Conservation (phyloP, 1,140 invertebrate genomes). For the Drosophila murphyi region DNA sequence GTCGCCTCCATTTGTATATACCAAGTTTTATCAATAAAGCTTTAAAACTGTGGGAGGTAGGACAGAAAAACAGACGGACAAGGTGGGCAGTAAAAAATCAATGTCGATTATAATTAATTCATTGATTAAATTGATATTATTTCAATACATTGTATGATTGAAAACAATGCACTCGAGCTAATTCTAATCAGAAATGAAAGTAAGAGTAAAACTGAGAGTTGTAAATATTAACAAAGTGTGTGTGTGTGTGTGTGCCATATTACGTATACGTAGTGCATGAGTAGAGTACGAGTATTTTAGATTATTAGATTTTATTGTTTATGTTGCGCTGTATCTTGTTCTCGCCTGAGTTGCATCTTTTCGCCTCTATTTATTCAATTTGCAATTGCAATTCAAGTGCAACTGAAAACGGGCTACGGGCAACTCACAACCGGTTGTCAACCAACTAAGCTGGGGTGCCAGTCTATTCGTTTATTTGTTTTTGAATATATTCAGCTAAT, state of each 20-base stretch:
- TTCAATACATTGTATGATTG: no score
- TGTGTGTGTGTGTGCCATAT: conserved; percentile 28
- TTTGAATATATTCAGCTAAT: conserved; percentile 55
- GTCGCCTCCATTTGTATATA: no score
- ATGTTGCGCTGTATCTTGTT: background rate
- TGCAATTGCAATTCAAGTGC: conserved; percentile 38
- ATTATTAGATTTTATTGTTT: conserved; percentile 46
- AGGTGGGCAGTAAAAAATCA: no score
- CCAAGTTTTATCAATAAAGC: no score
- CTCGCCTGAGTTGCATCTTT: conserved; percentile 8
- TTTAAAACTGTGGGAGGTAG: no score
- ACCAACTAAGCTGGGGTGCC: conserved; percentile 16
- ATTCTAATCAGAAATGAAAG: background rate
- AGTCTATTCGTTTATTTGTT: conserved; percentile 6
- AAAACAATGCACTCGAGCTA: no score
- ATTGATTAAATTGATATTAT: no score
- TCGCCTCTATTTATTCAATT: conserved; percentile 1
- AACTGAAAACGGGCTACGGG: conserved; percentile 18
- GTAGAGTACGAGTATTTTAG: no score
- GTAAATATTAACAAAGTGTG: background rate
- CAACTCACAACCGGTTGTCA: conserved; percentile 14
- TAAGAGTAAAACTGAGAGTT: conserved; percentile 25
- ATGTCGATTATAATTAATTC: no score
- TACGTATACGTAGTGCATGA: conserved; percentile 36
- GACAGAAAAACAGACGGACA: no score